Evolutionary conservation across 2,888 invertebrate species (phyloP), one percentile per base, ranked within the genome.

Genomic region (Palloptera scutellata): DNA sequence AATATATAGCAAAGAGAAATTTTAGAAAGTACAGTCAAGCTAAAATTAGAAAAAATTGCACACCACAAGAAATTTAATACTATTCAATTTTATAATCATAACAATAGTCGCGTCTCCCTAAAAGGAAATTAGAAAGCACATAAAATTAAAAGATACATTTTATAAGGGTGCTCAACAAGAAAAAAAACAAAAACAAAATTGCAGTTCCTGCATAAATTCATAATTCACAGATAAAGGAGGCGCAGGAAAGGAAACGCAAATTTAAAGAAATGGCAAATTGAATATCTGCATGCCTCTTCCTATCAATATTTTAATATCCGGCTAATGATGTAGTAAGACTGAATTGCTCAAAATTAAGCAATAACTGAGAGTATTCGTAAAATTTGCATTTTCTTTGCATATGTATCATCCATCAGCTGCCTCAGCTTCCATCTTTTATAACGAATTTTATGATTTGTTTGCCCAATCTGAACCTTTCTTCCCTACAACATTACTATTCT

Each of bases 291-390:
- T 66, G 63, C 11, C 11, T 43, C 53, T 30, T 30, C 30, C 57
- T 43, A 42, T 66, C 70, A 72, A 70, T 73, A 70, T 70, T 77
- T 74, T 72, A 76, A 79, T 81, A 79, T 78, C 77, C 79, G 75
- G 79, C 76, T 79, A 78, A 78, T 78, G 66, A 67, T 64, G 61
- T 69, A 69, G 30, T 30, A 30, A 30, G 30, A 30, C 6, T 30
- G 30, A 30, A 30, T 30, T 30, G 30, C 30, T 4, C 30, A 30
- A 30, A 30, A 30, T 30, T 30, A 48, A 8, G n/a, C 48, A 48
- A 48, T 48, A 10, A 13, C 45, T 45, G 13, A 13, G 15, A 48
- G 15, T 10, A 48, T 48, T 13, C 48, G 11, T 48, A 48, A 68
- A 70, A 72, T 73, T 73, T 72, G 70, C 69, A 73, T 72, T 73